phyloP scores from a whole-genome alignment of 1,140 invertebrate species.

The Drosophila arawakana region DNA sequence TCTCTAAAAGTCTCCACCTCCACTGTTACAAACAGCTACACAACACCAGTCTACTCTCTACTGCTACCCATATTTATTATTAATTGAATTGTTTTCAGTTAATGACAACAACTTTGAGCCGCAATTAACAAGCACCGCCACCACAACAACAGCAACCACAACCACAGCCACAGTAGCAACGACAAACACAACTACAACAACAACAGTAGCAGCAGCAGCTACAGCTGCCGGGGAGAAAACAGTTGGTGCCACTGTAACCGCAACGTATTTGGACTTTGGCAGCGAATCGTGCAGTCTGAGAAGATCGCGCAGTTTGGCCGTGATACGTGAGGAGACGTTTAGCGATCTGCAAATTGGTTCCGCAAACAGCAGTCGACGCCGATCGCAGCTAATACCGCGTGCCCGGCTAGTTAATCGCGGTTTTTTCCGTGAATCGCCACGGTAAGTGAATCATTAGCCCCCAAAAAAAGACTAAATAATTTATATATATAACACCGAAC shows the following conservation, averaged over 20 bases:
- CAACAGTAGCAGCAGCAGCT: slow-evolving; percentile 14
- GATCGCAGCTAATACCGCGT: slow-evolving; percentile 90
- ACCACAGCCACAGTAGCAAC: slow-evolving; percentile 32
- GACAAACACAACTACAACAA: slow-evolving; percentile 25
- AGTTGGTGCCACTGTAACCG: slow-evolving; percentile 36
- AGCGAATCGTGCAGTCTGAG: slow-evolving; percentile 88
- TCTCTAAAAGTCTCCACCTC: too few relatives aligned
- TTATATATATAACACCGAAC: background rate
- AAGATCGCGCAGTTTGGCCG: slow-evolving; percentile 90
- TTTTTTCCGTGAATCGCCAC: slow-evolving; percentile 87
- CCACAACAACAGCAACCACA: slow-evolving; percentile 19
- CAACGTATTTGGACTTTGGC: slow-evolving; percentile 72
- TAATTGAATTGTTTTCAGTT: slow-evolving; percentile 45
- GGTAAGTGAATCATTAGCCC: slow-evolving; percentile 57
- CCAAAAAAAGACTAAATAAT: slow-evolving; percentile 16
- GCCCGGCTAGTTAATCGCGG: slow-evolving; percentile 90
- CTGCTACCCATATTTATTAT: background rate
- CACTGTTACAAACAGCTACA: background rate
- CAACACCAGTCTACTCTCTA: background rate
- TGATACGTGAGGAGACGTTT: slow-evolving; percentile 91
- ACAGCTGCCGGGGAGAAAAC: slow-evolving; percentile 10
- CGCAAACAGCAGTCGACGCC: slow-evolving; percentile 87
- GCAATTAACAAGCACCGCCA: slow-evolving; percentile 33
- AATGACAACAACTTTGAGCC: slow-evolving; percentile 56
- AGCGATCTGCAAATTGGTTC: slow-evolving; percentile 87